Conservation (phyloP, 2,797 vertebrate species). For the Astyanax mexicanus region DNA sequence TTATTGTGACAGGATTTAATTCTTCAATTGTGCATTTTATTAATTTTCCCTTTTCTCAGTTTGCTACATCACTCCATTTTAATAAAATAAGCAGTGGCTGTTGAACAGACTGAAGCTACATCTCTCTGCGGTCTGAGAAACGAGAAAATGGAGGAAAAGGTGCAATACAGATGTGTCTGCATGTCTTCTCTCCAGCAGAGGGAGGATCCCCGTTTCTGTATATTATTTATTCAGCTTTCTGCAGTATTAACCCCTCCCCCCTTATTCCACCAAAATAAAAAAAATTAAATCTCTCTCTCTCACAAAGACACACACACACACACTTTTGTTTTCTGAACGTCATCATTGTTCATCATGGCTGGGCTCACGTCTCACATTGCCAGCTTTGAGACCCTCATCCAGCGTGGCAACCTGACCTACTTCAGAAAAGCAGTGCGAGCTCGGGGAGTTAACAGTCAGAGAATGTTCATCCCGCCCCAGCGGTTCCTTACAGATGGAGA, state of each 20-base stretch:
- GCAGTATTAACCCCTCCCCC: neutral
- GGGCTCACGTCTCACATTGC: neutral
- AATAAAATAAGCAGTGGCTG: neutral
- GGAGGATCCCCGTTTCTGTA: slow-evolving; percentile 5
- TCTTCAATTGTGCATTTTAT: too few species aligned
- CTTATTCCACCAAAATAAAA: neutral
- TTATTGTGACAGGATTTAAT: too few species aligned
- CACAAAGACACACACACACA: too few species aligned
- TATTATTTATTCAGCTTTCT: neutral
- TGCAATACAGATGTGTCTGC: neutral
- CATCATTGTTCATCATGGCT: neutral
- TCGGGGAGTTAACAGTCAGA: neutral
- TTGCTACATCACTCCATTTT: neutral
- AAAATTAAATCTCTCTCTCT: too few species aligned
- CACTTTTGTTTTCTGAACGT: neutral
- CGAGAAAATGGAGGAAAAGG: slow-evolving; percentile 10
- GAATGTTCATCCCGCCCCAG: neutral
- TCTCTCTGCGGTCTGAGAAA: neutral
- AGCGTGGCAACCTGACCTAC: neutral
- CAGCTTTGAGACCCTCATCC: neutral
- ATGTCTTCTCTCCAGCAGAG: slow-evolving; percentile 50
- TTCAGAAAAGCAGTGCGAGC: neutral
- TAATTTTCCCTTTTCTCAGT: too few species aligned
- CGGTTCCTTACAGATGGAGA: neutral
- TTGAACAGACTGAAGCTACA: neutral